Conservation (phyloP, 2,113 vertebrate species). For the Lethenteron reissneri region DNA sequence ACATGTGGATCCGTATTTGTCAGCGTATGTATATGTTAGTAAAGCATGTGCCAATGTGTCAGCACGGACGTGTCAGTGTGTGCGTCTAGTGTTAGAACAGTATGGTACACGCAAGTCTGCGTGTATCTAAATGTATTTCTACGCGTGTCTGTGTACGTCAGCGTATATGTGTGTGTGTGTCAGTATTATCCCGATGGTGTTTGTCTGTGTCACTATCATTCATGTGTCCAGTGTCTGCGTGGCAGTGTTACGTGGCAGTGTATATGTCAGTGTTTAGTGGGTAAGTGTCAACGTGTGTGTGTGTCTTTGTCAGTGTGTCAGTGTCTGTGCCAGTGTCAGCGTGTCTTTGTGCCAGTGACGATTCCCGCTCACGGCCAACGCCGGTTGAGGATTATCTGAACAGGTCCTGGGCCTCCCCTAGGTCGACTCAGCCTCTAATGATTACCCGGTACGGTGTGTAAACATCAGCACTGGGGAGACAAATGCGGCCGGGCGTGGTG, state of each 20-base stretch:
- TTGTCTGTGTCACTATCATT: background rate
- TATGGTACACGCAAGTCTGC: too few relatives aligned
- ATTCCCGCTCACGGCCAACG: too few relatives aligned
- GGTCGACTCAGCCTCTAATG: too few relatives aligned
- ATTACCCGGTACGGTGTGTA: too few relatives aligned
- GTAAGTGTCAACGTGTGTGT: background rate
- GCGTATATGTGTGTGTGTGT: conserved; percentile 1
- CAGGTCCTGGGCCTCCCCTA: too few relatives aligned
- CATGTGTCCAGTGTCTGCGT: background rate
- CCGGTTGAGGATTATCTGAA: too few relatives aligned
- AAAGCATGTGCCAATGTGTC: too few relatives aligned
- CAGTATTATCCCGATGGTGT: background rate
- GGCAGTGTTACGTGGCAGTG: background rate
- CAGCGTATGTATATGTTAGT: background rate
- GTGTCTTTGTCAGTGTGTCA: background rate
- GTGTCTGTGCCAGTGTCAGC: background rate
- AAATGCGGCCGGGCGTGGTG: too few relatives aligned
- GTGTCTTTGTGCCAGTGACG: background rate
- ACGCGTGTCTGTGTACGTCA: background rate
- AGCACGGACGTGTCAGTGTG: too few relatives aligned
- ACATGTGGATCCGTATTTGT: background rate
- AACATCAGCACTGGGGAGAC: too few relatives aligned
- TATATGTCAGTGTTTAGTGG: background rate
- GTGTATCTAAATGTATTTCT: background rate
- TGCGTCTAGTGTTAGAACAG: too few relatives aligned